Conservation (phyloP, 2,797 vertebrate species). For the Todus mexicanus region DNA sequence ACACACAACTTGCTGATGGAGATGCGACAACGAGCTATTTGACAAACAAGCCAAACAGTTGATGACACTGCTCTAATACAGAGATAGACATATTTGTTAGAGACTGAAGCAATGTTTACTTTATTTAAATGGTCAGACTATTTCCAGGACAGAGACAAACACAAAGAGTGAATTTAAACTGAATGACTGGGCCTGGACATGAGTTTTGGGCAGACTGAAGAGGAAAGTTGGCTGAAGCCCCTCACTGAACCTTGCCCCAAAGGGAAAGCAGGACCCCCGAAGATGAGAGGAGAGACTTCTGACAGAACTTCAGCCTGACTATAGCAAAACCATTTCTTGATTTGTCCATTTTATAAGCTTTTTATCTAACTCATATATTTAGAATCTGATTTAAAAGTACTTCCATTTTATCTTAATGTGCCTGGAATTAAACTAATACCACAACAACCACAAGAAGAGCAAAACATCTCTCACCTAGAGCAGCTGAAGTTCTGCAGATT, state of each 20-base stretch:
- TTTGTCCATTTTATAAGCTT: neutral
- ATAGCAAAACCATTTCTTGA: neutral
- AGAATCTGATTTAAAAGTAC: neutral
- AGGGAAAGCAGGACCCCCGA: neutral
- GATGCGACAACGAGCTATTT: neutral
- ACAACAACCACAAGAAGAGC: neutral
- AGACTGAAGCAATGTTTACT: neutral
- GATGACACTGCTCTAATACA: neutral
- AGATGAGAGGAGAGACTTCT: neutral
- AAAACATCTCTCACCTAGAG: neutral
- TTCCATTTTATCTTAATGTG: neutral
- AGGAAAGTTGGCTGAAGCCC: neutral
- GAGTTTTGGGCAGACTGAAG: neutral
- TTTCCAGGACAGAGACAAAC: neutral
- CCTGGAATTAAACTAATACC: neutral
- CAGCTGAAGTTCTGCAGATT: neutral
- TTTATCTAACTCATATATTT: neutral
- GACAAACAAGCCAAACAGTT: neutral
- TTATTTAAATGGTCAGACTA: neutral
- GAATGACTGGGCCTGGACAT: neutral
- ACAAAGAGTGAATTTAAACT: neutral
- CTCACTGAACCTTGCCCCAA: neutral
- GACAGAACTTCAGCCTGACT: neutral
- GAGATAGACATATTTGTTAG: fast-evolving
- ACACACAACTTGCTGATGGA: neutral